Conservation (phyloP, 2,888 invertebrate genomes). For the Tachina grossa region DNA sequence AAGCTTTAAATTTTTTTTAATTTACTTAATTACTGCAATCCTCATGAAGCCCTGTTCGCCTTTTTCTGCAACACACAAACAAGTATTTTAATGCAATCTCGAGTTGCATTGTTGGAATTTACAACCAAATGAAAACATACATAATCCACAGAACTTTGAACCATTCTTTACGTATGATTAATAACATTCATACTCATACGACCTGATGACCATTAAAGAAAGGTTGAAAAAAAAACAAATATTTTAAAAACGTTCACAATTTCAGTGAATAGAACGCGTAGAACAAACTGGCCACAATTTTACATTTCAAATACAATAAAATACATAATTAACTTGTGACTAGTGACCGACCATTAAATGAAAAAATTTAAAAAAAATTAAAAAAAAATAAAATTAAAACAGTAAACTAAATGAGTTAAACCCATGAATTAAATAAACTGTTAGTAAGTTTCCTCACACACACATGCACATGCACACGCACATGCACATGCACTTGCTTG, state of each 20-base stretch:
- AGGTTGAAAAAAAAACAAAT: not conserved
- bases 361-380: constrained; percentile 19
- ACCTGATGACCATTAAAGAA: not conserved
- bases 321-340: constrained; percentile 44
- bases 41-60: not conserved
- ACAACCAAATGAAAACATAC: not conserved
- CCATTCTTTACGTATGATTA: constrained; percentile 34
- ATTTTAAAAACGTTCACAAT: not conserved
- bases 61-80: not conserved
- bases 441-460: constrained; percentile 12
- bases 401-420: constrained; percentile 54
- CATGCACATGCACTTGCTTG: not conserved
- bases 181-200: constrained; percentile 23
- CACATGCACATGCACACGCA: not conserved
- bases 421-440: constrained; percentile 51
- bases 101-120: not conserved
- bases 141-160: not conserved
- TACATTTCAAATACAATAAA: constrained; percentile 44
- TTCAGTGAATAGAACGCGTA: not conserved
- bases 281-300: not conserved
- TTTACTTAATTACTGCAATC: not conserved
- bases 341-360: constrained; percentile 53
- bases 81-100: not conserved
- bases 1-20: not conserved
- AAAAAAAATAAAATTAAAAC: not conserved